Evolutionary conservation across 2,113 vertebrate species (phyloP).

Genomic region (Phoxinus phoxinus): DNA sequence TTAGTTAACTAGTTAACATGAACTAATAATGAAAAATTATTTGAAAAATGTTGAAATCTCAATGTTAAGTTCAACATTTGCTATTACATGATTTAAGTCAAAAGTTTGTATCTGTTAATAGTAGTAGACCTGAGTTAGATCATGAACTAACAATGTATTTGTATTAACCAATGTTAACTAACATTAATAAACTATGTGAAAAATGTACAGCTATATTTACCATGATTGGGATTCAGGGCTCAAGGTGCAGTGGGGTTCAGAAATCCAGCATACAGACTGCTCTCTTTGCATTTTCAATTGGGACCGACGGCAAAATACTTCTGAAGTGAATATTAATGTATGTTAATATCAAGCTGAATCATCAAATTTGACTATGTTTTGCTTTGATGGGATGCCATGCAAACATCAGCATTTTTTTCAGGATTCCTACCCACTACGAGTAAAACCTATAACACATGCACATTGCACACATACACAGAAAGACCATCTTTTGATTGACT

Average conservation of each 20-base stretch:
- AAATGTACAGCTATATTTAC: background rate
- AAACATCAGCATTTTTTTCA: constrained; percentile 59
- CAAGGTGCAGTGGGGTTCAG: background rate
- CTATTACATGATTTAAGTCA: no score
- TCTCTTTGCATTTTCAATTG: constrained; percentile 71
- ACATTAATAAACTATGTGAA: no score
- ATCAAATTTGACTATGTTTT: constrained; percentile 61
- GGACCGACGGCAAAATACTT: constrained; percentile 65
- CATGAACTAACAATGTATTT: no score
- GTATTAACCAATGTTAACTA: no score
- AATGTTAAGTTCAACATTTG: no score
- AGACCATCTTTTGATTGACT: background rate
- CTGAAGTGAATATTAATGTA: constrained; percentile 69
- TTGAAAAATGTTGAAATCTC: no score
- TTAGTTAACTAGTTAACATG: no score
- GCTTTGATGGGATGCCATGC: constrained; percentile 62
- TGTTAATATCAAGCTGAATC: constrained; percentile 66
- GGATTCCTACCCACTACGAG: background rate
- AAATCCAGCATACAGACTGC: constrained; percentile 47
- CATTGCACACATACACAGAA: constrained; percentile 22
- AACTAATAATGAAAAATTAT: no score
- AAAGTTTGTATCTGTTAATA: no score
- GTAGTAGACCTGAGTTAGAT: no score
- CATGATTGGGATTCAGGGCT: constrained; percentile 44
- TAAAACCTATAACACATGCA: background rate